These are phyloP conservation scores for Leontopithecus rosalia DNA, from an alignment of 2,797 vertebrate species.

Conservation along the genomic window DNA sequence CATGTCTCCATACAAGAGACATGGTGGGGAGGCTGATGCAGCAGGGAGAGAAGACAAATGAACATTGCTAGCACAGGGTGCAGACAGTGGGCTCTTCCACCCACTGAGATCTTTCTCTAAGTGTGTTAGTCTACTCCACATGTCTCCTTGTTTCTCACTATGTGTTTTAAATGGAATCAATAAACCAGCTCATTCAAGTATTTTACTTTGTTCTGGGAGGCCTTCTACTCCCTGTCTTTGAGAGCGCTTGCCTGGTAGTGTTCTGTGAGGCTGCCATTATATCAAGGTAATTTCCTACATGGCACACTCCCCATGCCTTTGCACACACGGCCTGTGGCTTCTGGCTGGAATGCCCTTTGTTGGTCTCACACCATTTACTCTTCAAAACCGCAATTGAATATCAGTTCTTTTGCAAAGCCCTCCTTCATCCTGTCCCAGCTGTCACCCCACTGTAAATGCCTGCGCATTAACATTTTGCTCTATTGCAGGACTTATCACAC, in stretches of 20 bases:
- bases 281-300: neutral
- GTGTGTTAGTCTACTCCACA: neutral
- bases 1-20: too few relatives aligned
- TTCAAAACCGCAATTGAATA: neutral
- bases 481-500: neutral
- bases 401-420: neutral
- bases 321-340: neutral
- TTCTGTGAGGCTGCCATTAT: neutral
- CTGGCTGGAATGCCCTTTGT: neutral
- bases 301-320: neutral
- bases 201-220: neutral
- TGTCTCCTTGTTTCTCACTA: neutral
- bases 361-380: neutral
- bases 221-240: too few relatives aligned
- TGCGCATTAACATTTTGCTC: neutral
- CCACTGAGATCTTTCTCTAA: neutral
- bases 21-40: too few relatives aligned
- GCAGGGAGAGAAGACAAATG: neutral
- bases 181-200: neutral
- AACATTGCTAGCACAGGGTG: neutral
- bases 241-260: neutral
- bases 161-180: neutral
- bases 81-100: neutral
- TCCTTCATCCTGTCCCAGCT: neutral
- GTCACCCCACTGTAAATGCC: neutral